Conservation (phyloP, 2,888 invertebrate genomes). For the Hanleya hanleyi region DNA sequence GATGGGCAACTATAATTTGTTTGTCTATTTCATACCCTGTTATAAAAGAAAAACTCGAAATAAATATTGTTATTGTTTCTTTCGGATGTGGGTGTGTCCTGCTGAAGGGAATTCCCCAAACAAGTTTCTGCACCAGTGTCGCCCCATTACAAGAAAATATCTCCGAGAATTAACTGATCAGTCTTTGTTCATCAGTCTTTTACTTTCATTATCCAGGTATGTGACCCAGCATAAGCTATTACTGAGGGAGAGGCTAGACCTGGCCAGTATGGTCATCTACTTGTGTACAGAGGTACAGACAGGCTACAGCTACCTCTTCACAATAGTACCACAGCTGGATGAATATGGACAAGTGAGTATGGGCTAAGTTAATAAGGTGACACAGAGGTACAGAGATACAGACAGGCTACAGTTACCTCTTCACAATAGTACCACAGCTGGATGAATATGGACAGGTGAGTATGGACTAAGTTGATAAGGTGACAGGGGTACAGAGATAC, state of each 20-base stretch:
- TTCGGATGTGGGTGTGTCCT: too few species aligned
- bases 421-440: conserved; percentile 48
- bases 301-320: conserved; percentile 56
- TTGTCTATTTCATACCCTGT: too few species aligned
- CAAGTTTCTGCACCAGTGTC: too few species aligned
- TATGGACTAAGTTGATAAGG: too few species aligned
- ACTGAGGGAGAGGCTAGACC: conserved; percentile 49
- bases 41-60: too few species aligned
- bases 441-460: conserved; percentile 27
- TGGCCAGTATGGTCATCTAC: conserved; percentile 53
- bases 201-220: conserved; percentile 39
- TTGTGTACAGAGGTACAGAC: conserved; percentile 54
- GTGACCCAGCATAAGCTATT: conserved; percentile 49
- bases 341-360: conserved; percentile 17
- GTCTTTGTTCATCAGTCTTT: too few species aligned
- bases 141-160: too few species aligned
- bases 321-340: conserved; percentile 45
- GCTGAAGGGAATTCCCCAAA: too few species aligned
- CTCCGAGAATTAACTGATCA: too few species aligned
- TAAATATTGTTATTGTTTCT: too few species aligned
- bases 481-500: conserved; percentile 50
- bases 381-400: conserved; percentile 48
- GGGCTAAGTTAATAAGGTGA: background rate
- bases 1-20: too few species aligned
- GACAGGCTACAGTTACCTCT: conserved; percentile 52